A percentile compares a stretch with the other conserved stretches of the same genome.
Conservation (phyloP, 2,113 vertebrate genomes). For the Equus quagga region DNA sequence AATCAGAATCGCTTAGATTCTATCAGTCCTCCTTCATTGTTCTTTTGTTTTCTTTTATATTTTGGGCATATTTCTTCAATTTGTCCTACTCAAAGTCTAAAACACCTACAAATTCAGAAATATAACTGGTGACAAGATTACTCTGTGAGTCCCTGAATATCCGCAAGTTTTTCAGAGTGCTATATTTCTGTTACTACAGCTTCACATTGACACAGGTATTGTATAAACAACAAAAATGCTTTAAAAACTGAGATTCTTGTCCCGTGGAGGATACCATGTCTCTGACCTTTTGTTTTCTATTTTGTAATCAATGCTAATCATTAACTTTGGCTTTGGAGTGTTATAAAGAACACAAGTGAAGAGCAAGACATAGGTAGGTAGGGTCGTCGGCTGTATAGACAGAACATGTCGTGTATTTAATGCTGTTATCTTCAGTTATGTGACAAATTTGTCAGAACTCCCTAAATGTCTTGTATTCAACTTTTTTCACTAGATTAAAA, state of each 20-base stretch:
- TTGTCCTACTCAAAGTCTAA: conserved; percentile 19
- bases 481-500: background rate
- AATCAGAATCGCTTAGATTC: background rate
- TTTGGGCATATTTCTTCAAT: background rate
- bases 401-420: background rate
- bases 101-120: background rate
- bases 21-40: background rate
- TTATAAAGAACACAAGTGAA: background rate
- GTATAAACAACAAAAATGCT: background rate
- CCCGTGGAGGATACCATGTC: background rate
- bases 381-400: background rate
- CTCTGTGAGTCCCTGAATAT: background rate
- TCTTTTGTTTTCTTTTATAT: background rate
- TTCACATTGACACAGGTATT: background rate
- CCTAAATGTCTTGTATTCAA: background rate
- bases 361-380: background rate
- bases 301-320: background rate
- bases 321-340: background rate
- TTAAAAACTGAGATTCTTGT: background rate
- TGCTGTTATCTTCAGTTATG: background rate
- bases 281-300: background rate
- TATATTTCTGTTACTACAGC: background rate
- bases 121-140: background rate
- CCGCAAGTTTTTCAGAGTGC: background rate
- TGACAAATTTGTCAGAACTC: background rate